Base-by-base conservation (phyloP, 23 tunicate genomes). In the Trididemnum miniatum region DNA sequence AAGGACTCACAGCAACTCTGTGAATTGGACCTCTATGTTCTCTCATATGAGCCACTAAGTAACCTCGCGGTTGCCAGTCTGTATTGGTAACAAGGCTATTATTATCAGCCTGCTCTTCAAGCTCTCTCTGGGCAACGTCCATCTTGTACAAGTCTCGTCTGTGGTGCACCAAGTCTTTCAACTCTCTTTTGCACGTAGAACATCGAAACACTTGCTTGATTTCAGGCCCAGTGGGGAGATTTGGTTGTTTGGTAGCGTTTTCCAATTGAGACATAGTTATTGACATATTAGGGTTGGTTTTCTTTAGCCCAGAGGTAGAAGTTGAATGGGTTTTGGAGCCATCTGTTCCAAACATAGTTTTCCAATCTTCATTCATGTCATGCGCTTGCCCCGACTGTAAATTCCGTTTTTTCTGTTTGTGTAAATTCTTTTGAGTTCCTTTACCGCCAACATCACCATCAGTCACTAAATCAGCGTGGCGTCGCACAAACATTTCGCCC, bases 311-410 rank as follows among this genome's bases (percentile, higher is more conserved):
- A 9, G 82, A 24, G 23, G 72, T 63, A 5, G 59, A 26, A 35
- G 51, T 40, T 24, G 69, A 44, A 2, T 63, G 72, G 27, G 33
- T 18, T 50, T 54, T 86, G 0, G 82, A 72, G 20, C 38, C 86
- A 51, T 84, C 89, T 5, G 75, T 73, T 3, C 92, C 97, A 80
- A 84, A 93, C 98, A 88, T 88, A 24, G 82, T 84, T 40, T 79
- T 88, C 98, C 98, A 93, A 37, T 93, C 98, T 31, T 93, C 98
- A 50, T 93, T 93, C 85, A 92, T 87, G 30, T 76, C 87, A n/a
- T 62, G 76, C 51, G 57, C 36, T 28, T 81, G 84, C 2, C 39
- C 26, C 2, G 31, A 18, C 1, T n/a, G 63, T 20, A 25, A 2
- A 29, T 7, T 38, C 28, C 86, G 77, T 15, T 62, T 87, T 34